Evolutionary conservation across 2,797 vertebrate genomes (phyloP).

Genomic region (Sardinella longiceps): DNA sequence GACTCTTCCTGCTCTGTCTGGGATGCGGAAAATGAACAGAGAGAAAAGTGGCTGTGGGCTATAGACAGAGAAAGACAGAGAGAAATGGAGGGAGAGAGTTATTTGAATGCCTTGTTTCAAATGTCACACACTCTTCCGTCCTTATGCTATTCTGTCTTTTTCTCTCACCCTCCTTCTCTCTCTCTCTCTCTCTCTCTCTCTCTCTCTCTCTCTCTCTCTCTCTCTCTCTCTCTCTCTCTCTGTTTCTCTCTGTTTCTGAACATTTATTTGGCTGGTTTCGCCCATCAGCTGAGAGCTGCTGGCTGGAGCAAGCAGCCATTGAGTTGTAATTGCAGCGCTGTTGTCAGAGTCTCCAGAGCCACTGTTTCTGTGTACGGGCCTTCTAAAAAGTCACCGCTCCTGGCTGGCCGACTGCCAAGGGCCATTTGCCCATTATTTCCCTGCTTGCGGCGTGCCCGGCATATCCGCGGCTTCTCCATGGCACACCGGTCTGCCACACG

Average conservation of each 20-base stretch:
- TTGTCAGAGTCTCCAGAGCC: slow-evolving; percentile 16
- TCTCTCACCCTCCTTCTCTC: background rate
- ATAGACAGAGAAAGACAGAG: slow-evolving; percentile 25
- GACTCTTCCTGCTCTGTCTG: background rate
- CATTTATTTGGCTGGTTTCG: background rate
- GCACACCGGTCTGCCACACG: background rate
- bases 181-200: background rate
- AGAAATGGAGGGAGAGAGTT: background rate
- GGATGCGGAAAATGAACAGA: background rate
- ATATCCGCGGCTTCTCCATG: background rate
- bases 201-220: background rate
- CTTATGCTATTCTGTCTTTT: background rate
- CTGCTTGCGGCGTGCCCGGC: background rate
- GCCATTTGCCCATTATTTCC: slow-evolving; percentile 19
- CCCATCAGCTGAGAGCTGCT: background rate
- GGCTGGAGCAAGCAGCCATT: background rate
- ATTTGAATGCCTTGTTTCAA: slow-evolving; percentile 22
- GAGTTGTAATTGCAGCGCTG: slow-evolving; percentile 37
- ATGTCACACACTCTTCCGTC: slow-evolving; percentile 7
- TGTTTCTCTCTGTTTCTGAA: background rate
- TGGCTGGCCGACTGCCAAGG: background rate
- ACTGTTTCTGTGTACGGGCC: background rate
- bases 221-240: background rate
- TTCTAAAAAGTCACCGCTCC: slow-evolving; percentile 36
- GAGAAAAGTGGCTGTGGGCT: background rate